phyloP scores from a whole-genome alignment of 1,140 invertebrate species.

The Trissolcus basalis region DNA sequence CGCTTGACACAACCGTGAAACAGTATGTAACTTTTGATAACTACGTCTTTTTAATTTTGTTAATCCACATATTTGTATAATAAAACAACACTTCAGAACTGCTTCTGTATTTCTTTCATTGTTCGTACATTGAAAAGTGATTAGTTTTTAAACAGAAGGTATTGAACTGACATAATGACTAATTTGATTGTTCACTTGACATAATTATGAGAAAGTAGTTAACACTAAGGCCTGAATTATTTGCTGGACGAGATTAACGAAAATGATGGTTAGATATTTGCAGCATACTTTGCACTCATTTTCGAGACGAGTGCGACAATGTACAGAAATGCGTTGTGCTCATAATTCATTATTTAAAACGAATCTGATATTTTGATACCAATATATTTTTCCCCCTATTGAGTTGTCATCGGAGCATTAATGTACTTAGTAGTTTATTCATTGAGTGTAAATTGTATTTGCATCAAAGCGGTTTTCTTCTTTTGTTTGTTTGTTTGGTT shows the following conservation, averaged over 20 bases:
- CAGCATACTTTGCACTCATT: slow-evolving; percentile 32
- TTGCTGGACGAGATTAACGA: no score
- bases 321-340: slow-evolving; percentile 25
- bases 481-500: no score
- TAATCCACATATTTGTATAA: slow-evolving; percentile 64
- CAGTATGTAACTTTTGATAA: slow-evolving; percentile 36
- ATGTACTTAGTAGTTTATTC: no score
- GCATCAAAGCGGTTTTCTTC: no score
- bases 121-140: no score
- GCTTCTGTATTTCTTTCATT: slow-evolving; percentile 54
- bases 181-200: no score
- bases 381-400: neutral
- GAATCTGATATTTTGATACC: slow-evolving; percentile 2
- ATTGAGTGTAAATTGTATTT: no score
- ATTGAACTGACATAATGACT: no score
- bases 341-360: slow-evolving; percentile 9
- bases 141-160: no score
- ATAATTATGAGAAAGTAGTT: no score
- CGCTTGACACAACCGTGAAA: slow-evolving; percentile 18
- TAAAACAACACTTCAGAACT: slow-evolving; percentile 66
- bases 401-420: no score
- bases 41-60: slow-evolving; percentile 45
- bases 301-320: slow-evolving; percentile 42
- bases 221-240: no score
- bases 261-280: neutral